Evolutionary conservation across 2,888 invertebrate species (phyloP).

Genomic region (Metalampra italica): DNA sequence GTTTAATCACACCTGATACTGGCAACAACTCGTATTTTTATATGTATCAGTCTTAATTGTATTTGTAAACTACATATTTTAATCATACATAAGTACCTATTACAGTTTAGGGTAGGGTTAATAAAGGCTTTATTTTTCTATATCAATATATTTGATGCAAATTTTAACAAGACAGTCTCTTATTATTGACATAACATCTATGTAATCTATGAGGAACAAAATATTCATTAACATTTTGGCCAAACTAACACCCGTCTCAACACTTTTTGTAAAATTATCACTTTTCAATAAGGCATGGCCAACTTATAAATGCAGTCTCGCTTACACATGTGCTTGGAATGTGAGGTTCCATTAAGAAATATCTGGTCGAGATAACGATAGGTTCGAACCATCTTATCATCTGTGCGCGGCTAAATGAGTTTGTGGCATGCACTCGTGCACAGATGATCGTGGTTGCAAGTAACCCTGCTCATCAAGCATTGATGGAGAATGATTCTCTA

Average conservation of each 20-base stretch:
- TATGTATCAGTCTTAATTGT: slow-evolving; percentile 66
- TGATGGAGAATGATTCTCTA: slow-evolving; percentile 61
- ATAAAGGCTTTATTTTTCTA: background rate
- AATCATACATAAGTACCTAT: background rate
- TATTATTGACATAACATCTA: slow-evolving; percentile 38
- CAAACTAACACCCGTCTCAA: slow-evolving; percentile 42
- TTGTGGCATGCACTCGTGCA: slow-evolving; percentile 73
- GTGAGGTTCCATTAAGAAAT: slow-evolving; percentile 68
- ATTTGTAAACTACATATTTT: slow-evolving; percentile 10
- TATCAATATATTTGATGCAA: slow-evolving; percentile 38
- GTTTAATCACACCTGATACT: slow-evolving; percentile 56
- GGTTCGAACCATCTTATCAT: slow-evolving; percentile 59
- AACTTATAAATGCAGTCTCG: slow-evolving; percentile 55
- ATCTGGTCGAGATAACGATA: slow-evolving; percentile 60
- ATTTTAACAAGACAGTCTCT: slow-evolving; percentile 59
- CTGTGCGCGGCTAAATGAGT: slow-evolving; percentile 69
- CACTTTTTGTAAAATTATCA: slow-evolving; percentile 49
- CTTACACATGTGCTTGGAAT: slow-evolving; percentile 73
- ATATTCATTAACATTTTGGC: slow-evolving; percentile 46
- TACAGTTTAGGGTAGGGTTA: background rate
- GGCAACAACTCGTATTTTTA: slow-evolving; percentile 50
- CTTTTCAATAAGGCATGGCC: slow-evolving; percentile 61
- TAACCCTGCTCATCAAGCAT: slow-evolving; percentile 75
- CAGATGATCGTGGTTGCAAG: slow-evolving; percentile 72
- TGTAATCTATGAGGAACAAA: slow-evolving; percentile 52